These are phyloP conservation scores for Nephrotoma appendiculata DNA, from an alignment of 2,888 invertebrate genomes.

Conservation along the genomic window DNA sequence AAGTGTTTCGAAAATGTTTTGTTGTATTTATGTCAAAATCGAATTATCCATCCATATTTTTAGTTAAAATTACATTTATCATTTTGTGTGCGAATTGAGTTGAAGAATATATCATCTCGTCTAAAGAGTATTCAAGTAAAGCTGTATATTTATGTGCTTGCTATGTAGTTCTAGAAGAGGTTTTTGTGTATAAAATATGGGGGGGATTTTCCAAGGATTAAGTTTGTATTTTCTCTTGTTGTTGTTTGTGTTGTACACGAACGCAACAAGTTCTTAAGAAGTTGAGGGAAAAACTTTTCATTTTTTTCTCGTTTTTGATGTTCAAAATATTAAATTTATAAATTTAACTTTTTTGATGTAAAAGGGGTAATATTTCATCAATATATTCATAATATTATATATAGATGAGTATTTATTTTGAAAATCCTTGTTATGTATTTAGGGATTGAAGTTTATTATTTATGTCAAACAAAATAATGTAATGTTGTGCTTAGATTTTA, in stretches of 20 bases:
- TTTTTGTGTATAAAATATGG: neutral
- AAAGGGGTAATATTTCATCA: neutral
- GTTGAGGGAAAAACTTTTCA: neutral
- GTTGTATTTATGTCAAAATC: neutral
- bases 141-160: neutral
- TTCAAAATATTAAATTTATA: neutral
- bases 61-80: neutral
- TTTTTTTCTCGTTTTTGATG: neutral
- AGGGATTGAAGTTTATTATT: neutral
- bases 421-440: neutral
- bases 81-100: neutral
- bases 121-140: neutral
- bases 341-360: neutral
- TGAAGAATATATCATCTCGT: neutral
- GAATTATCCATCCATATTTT: neutral
- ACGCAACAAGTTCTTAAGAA: neutral
- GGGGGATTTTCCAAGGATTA: neutral
- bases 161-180: neutral
- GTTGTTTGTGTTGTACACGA: neutral
- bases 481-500: neutral
- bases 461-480: neutral
- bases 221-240: neutral
- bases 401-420: neutral
- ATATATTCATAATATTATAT: neutral
- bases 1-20: neutral